phyloP scores from a whole-genome alignment of 1,140 invertebrate species.

The Pantala flavescens region DNA sequence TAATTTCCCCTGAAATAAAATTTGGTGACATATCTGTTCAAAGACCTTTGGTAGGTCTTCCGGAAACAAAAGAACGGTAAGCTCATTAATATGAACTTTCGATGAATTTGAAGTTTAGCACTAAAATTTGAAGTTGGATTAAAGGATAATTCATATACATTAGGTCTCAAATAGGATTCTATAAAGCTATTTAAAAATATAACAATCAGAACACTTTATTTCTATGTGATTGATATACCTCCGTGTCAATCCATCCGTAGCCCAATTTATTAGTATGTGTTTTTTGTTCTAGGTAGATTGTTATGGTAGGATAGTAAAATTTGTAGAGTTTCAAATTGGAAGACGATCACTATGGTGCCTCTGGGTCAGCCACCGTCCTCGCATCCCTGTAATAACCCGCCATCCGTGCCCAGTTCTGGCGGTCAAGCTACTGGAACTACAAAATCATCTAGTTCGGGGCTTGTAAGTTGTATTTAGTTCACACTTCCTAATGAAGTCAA shows the following conservation, averaged over 20 bases:
- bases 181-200: no score
- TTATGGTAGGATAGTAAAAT: neutral
- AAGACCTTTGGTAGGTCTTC: neutral
- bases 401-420: neutral
- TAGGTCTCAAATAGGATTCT: no score
- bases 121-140: no score
- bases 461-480: constrained; percentile 19
- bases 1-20: neutral
- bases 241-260: neutral
- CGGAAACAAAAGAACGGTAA: neutral
- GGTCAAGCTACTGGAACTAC: constrained; percentile 16
- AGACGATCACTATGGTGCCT: constrained; percentile 20
- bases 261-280: neutral
- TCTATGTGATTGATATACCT: neutral
- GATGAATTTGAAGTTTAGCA: neutral
- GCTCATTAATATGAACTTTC: neutral
- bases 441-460: constrained; percentile 23
- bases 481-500: neutral
- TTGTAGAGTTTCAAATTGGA: neutral
- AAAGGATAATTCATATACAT: no score
- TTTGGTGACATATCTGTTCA: neutral
- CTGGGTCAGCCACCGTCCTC: constrained; percentile 20
- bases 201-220: no score
- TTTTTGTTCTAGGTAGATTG: neutral
- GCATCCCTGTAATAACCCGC: constrained; percentile 16